A percentile compares a stretch with the other conserved stretches of the same genome.
These are phyloP conservation scores for Syngnathus acus DNA, from an alignment of 2,797 vertebrate species.

Conservation along the genomic window DNA sequence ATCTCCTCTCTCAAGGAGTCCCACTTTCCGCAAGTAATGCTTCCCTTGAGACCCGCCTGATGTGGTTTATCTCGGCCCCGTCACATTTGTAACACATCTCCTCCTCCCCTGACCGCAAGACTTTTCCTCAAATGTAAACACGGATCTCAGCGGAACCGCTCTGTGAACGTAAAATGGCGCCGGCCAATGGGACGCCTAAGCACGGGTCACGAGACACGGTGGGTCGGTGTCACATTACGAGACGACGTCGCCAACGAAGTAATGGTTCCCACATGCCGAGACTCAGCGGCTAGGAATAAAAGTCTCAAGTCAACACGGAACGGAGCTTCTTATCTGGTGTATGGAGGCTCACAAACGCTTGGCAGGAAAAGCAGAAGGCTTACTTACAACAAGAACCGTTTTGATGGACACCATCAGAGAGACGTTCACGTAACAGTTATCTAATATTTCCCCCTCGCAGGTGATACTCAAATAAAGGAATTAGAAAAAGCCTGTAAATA, in stretches of 20 bases:
- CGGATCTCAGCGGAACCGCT: not conserved
- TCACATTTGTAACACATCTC: slow-evolving; percentile 33
- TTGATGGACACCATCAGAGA: not conserved
- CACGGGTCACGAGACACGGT: slow-evolving; percentile 24
- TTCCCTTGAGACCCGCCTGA: slow-evolving; percentile 46
- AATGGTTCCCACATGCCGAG: slow-evolving; percentile 35
- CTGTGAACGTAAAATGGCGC: not conserved
- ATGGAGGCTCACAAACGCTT: not conserved
- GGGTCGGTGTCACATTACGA: slow-evolving; percentile 37
- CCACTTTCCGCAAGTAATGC: slow-evolving; percentile 60
- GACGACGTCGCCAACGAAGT: slow-evolving; percentile 8
- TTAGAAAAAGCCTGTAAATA: not conserved
- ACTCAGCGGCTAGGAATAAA: slow-evolving; percentile 3
- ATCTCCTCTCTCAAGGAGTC: slow-evolving; percentile 36
- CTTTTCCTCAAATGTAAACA: slow-evolving; percentile 6
- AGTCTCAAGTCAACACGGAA: not conserved
- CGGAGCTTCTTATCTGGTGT: not conserved
- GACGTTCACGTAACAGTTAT: not conserved
- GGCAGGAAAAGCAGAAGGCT: not conserved
- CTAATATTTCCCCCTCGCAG: no score
- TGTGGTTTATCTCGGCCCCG: slow-evolving; percentile 50
- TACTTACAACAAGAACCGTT: not conserved
- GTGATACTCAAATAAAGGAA: no score
- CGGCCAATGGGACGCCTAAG: slow-evolving; percentile 5
- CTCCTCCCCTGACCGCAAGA: slow-evolving; percentile 23